Percentiles rank a stretch among this genome's conserved stretches.
Evolutionary conservation across 2,797 vertebrate genomes (phyloP).

Genomic region (Acanthurus leucopareius): DNA sequence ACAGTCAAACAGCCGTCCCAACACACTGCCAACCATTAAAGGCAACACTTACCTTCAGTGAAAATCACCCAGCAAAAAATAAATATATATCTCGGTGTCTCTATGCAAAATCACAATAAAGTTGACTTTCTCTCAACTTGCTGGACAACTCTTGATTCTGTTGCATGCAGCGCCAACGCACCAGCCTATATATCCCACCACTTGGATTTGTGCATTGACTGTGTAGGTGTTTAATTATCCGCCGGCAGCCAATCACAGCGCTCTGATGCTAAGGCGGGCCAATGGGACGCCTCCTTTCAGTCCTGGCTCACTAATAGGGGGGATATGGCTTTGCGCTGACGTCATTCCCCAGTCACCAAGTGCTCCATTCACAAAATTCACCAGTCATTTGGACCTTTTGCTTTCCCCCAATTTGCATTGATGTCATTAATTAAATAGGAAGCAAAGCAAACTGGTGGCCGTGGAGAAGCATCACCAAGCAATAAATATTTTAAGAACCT

Average conservation of each 20-base stretch:
- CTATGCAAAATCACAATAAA: slow-evolving; percentile 67
- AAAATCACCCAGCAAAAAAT: slow-evolving; percentile 69
- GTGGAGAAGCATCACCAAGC: slow-evolving; percentile 71
- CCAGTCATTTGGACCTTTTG: slow-evolving; percentile 79
- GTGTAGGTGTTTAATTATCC: slow-evolving; percentile 90
- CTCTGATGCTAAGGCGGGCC: slow-evolving; percentile 72
- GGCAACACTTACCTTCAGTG: slow-evolving; percentile 79
- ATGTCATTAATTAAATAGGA: slow-evolving; percentile 85
- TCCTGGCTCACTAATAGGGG: slow-evolving; percentile 74
- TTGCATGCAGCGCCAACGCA: slow-evolving; percentile 77
- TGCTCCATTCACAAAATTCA: slow-evolving; percentile 89
- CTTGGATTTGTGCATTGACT: slow-evolving; percentile 85
- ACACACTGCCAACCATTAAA: slow-evolving; percentile 29
- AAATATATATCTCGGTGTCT: slow-evolving; percentile 66
- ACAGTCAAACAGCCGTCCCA: slow-evolving; percentile 20
- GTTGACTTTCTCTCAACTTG: slow-evolving; percentile 80
- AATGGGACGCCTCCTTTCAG: slow-evolving; percentile 72
- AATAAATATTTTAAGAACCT: slow-evolving; percentile 76
- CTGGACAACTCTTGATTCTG: slow-evolving; percentile 85
- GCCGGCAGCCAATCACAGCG: slow-evolving; percentile 84
- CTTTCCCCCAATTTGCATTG: slow-evolving; percentile 83
- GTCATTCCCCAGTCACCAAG: slow-evolving; percentile 85
- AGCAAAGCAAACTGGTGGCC: slow-evolving; percentile 66
- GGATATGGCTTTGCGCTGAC: slow-evolving; percentile 82
- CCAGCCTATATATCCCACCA: slow-evolving; percentile 90